A percentile compares a stretch with the other conserved stretches of the same genome.
Conservation (phyloP, 2,888 invertebrate species). For the Argyresthia goedartella region DNA sequence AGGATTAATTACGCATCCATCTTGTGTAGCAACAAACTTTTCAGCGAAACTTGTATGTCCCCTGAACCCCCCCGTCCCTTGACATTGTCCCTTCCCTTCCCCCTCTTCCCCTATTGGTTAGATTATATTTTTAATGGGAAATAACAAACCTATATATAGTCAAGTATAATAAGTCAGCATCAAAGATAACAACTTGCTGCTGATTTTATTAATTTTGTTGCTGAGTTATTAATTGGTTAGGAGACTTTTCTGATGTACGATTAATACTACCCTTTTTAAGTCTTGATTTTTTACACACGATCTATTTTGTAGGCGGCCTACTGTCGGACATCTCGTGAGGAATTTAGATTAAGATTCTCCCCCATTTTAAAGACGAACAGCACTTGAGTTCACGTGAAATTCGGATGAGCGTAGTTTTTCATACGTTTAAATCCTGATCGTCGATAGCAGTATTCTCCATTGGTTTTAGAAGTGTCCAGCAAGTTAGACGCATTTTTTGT, state of each 20-base stretch:
- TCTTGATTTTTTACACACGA: constrained; percentile 24
- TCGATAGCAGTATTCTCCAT: constrained; percentile 11
- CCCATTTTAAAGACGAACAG: too few species aligned
- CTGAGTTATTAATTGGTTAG: too few species aligned
- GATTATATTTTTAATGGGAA: background rate
- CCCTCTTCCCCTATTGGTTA: constrained; percentile 10
- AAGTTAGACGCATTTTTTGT: constrained; percentile 39
- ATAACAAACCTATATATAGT: too few species aligned
- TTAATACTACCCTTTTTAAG: too few species aligned
- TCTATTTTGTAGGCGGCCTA: constrained; percentile 19
- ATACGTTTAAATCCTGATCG: background rate
- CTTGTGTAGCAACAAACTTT: constrained; percentile 58
- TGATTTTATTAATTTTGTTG: too few species aligned
- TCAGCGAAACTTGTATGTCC: constrained; percentile 44
- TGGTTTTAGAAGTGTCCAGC: constrained; percentile 29
- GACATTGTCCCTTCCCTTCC: constrained; percentile 5
- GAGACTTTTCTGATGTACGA: too few species aligned
- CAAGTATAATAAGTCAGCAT: too few species aligned
- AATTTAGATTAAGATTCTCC: constrained; percentile 50
- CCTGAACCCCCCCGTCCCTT: constrained; percentile 15
- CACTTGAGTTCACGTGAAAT: background rate
- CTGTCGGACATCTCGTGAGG: constrained; percentile 32
- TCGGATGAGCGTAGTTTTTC: background rate
- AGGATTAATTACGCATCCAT: constrained; percentile 34
- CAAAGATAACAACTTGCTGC: too few species aligned